These are phyloP conservation scores for Sebastes trivittatus DNA, from an alignment of 2,797 vertebrate species.

Conservation along the genomic window DNA sequence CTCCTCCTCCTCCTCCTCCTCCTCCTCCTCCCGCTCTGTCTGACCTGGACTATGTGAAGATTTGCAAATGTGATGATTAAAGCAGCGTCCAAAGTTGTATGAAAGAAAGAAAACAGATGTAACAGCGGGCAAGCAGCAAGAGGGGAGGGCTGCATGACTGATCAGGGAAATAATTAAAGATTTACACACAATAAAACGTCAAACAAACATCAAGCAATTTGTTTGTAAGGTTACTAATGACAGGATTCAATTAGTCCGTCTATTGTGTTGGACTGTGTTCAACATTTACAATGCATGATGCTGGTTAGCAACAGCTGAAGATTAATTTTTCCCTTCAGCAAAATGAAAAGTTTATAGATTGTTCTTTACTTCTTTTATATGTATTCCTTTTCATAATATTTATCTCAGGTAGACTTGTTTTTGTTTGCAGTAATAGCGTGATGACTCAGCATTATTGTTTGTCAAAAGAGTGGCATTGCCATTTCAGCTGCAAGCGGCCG, in stretches of 20 bases:
- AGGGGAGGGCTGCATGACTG: background rate
- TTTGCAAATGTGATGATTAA: slow-evolving; percentile 25
- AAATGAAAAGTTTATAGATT: background rate
- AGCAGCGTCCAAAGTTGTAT: background rate
- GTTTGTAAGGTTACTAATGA: background rate
- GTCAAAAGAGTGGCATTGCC: background rate
- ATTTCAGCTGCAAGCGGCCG: background rate
- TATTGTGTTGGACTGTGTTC: background rate
- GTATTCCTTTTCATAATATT: background rate
- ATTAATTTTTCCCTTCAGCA: background rate
- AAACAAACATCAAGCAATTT: background rate
- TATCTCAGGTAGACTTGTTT: background rate
- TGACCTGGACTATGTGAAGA: background rate
- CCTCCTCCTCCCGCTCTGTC: background rate
- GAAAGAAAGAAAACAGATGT: background rate
- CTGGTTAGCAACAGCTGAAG: background rate
- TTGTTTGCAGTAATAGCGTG: background rate
- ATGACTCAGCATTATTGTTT: background rate
- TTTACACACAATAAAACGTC: background rate
- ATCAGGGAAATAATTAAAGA: background rate
- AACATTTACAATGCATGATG: background rate
- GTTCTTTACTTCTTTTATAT: background rate
- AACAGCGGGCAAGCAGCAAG: background rate
- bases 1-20: background rate
- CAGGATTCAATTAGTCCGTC: background rate